Percentiles rank a stretch among this genome's conserved stretches.
phyloP scores from a whole-genome alignment of 2,113 vertebrate species.

The Pteronura brasiliensis region DNA sequence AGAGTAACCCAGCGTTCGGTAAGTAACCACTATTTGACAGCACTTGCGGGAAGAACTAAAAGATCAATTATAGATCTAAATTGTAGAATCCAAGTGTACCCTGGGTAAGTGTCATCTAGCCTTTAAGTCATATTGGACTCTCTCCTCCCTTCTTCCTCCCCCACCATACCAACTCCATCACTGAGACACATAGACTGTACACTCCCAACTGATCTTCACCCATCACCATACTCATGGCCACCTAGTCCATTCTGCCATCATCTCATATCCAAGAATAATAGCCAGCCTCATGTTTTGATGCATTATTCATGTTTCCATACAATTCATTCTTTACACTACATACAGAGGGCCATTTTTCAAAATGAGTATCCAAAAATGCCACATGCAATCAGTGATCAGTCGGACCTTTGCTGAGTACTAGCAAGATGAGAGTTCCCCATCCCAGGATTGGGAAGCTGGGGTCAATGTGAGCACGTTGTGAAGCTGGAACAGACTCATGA shows the following conservation, averaged over 20 bases:
- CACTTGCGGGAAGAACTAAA: neutral
- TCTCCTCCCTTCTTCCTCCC: neutral
- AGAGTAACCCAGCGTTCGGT: neutral
- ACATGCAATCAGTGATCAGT: neutral
- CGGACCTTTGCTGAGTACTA: neutral
- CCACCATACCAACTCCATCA: neutral
- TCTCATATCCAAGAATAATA: neutral
- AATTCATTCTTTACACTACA: neutral
- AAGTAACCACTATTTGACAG: neutral
- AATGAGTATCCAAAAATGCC: neutral
- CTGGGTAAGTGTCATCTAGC: no score
- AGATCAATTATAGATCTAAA: neutral
- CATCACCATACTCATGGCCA: no score
- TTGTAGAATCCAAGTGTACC: neutral
- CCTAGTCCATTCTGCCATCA: neutral
- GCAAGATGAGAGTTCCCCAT: neutral
- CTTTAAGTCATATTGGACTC: neutral
- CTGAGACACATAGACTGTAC: neutral
- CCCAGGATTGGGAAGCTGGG: no score
- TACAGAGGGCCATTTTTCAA: neutral
- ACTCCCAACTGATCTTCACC: neutral
- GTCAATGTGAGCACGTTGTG: neutral
- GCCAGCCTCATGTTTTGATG: no score
- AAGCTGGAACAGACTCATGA: rapidly evolving
- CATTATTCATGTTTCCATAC: neutral